Conservation (phyloP, 2,113 vertebrate species). For the Salvelinus sp. region DNA sequence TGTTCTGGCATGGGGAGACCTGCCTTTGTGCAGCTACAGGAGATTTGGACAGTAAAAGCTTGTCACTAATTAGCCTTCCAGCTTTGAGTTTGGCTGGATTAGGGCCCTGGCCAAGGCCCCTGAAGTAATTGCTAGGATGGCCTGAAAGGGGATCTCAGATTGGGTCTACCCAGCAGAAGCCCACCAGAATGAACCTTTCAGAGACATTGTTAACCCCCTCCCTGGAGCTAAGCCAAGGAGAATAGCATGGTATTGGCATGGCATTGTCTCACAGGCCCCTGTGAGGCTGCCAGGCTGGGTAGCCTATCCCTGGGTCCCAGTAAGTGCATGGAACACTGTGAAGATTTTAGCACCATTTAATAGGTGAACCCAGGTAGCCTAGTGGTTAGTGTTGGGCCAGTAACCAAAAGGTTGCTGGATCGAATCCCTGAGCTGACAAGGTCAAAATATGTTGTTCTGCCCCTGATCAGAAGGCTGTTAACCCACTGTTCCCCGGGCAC, state of each 20-base stretch:
- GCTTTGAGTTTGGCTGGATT: slow-evolving; percentile 83
- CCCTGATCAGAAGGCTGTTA: too few species aligned
- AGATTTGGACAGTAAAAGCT: slow-evolving; percentile 87
- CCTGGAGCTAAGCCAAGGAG: slow-evolving; percentile 57
- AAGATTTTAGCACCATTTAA: slow-evolving; percentile 11
- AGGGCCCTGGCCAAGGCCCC: slow-evolving; percentile 75
- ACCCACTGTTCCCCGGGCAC: too few species aligned
- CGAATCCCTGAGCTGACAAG: too few species aligned
- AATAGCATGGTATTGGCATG: slow-evolving; percentile 27
- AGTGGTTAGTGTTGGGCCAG: too few species aligned
- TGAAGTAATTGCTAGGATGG: slow-evolving; percentile 82
- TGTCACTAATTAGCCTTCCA: slow-evolving; percentile 91
- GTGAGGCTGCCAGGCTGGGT: slow-evolving; percentile 27
- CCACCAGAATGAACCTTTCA: slow-evolving; percentile 53
- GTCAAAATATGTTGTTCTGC: too few species aligned
- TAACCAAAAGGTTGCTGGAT: too few species aligned
- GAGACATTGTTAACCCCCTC: slow-evolving; percentile 43
- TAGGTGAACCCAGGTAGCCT: slow-evolving; percentile 37
- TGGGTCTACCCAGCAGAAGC: slow-evolving; percentile 59
- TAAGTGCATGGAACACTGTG: not conserved
- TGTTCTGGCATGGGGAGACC: slow-evolving; percentile 83
- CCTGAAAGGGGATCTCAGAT: slow-evolving; percentile 66
- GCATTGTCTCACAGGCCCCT: slow-evolving; percentile 50
- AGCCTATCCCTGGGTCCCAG: slow-evolving; percentile 18
- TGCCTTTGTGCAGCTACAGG: slow-evolving; percentile 90